These are phyloP conservation scores for Antitype chi DNA, from an alignment of 2,888 invertebrate genomes.

Conservation along the genomic window DNA sequence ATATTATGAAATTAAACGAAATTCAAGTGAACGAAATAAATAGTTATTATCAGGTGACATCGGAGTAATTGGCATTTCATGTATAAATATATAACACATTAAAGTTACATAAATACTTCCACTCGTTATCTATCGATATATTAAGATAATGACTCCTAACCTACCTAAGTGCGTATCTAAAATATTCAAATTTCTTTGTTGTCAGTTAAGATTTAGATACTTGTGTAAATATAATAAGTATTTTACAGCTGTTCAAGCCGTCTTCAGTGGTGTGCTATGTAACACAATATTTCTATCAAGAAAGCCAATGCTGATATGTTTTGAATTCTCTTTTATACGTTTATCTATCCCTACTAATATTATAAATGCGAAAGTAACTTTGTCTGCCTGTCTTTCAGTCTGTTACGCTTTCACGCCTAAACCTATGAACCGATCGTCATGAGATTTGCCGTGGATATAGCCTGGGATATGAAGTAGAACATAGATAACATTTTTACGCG, in stretches of 20 bases:
- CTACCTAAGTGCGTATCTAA: constrained; percentile 13
- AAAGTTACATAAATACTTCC: constrained; percentile 20
- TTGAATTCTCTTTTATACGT: not conserved
- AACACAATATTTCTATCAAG: not conserved
- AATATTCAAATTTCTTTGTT: constrained; percentile 22
- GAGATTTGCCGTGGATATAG: too few species aligned
- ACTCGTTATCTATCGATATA: constrained; percentile 29
- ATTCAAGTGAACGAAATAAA: constrained; percentile 10
- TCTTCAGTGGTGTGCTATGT: not conserved
- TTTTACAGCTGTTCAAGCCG: not conserved
- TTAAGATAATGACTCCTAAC: not conserved
- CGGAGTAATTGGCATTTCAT: constrained; percentile 38
- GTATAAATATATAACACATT: constrained; percentile 12
- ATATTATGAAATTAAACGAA: constrained; percentile 24
- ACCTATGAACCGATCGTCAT: too few species aligned
- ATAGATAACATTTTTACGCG: too few species aligned
- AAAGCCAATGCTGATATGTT: not conserved
- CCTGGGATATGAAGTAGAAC: too few species aligned
- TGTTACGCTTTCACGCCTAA: too few species aligned
- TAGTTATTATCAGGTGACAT: constrained; percentile 3
- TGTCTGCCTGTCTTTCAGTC: too few species aligned
- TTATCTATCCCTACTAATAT: not conserved
- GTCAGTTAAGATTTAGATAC: constrained; percentile 5
- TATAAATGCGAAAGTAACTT: too few species aligned
- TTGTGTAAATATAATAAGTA: not conserved